Base-by-base conservation (phyloP, 23 tunicate genomes). In the Trididemnum miniatum region DNA sequence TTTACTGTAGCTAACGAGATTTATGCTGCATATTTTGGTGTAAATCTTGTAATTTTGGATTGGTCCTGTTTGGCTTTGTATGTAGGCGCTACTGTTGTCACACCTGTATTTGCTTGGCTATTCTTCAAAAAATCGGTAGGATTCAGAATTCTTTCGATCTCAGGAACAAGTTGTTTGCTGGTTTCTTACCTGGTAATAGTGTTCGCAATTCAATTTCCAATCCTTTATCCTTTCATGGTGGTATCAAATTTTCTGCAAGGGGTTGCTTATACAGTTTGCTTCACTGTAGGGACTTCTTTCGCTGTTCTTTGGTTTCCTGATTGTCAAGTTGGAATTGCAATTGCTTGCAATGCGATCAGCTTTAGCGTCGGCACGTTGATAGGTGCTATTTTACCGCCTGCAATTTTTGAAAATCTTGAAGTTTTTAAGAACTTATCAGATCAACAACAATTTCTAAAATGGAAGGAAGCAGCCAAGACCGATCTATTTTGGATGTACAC, bases 301-400 rank as follows among this genome's bases (percentile, higher is more conserved):
- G 83, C 71, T 0, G 71, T 31, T 3, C 24, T 78, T 4, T 78
- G 83, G 83, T 78, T 78, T 35, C 71, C 83, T 1, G 83, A 78
- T n/a, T 1, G 35, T 32, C 71, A 78, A 22, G 65, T 78, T 34
- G 71, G 83, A 15, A 31, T 63, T 23, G 83, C 83, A 57, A 59
- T 78, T 30, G 65, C 71, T n/a, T 23, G 35, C 22, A 78, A 78
- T 35, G 67, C 49, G 1, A 31, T 78, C 29, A 63, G 83, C 2
- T 23, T 78, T 57, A 54, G 44, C 29, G 18, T 25, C 0, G 83
- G 83, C 0, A 54, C 44, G 25, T 31, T 31, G 1, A 1, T 26
- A 5, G 83, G 83, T 31, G 83, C 65, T 26, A 31, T 78, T 18
- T 3, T 78, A 34, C 83, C 83, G 1, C 49, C 71, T 25, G 63